Conservation (phyloP, 2,113 vertebrate genomes). For the Montifringilla adamsi region DNA sequence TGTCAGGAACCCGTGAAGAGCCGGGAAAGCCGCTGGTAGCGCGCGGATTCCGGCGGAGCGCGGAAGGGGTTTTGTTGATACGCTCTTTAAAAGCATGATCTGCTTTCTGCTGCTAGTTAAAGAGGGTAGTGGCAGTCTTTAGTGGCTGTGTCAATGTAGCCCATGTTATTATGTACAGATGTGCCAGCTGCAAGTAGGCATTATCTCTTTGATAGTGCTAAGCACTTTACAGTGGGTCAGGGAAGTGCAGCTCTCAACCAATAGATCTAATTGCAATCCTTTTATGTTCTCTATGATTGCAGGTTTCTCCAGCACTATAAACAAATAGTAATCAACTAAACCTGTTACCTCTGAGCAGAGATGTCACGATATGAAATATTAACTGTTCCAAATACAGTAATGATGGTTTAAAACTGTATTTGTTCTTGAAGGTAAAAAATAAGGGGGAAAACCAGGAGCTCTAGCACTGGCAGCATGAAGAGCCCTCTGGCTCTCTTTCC, state of each 20-base stretch:
- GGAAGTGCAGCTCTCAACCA: constrained; percentile 85
- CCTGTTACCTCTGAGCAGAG: constrained; percentile 81
- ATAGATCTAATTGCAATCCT: constrained; percentile 91
- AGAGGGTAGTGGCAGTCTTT: constrained; percentile 76
- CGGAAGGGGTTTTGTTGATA: constrained; percentile 60
- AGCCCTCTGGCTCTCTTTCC: constrained; percentile 71
- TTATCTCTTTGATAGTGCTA: constrained; percentile 84
- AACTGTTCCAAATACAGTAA: constrained; percentile 82
- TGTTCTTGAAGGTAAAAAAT: constrained; percentile 77
- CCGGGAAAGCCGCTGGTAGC: background rate
- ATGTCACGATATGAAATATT: constrained; percentile 83
- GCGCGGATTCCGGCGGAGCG: constrained; percentile 31
- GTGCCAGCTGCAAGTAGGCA: constrained; percentile 80
- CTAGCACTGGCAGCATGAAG: constrained; percentile 60
- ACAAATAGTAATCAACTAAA: constrained; percentile 90
- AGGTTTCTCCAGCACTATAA: constrained; percentile 88
- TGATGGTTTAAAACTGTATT: constrained; percentile 78
- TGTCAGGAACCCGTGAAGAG: constrained; percentile 26
- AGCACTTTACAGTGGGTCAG: constrained; percentile 86
- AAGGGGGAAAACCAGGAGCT: constrained; percentile 62
- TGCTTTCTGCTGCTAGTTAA: constrained; percentile 77
- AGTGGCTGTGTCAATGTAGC: constrained; percentile 76
- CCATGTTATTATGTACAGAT: constrained; percentile 81
- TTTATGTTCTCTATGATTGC: constrained; percentile 88
- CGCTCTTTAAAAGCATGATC: constrained; percentile 76